Conservation (phyloP, 2,113 vertebrate genomes). For the Python bivittatus region DNA sequence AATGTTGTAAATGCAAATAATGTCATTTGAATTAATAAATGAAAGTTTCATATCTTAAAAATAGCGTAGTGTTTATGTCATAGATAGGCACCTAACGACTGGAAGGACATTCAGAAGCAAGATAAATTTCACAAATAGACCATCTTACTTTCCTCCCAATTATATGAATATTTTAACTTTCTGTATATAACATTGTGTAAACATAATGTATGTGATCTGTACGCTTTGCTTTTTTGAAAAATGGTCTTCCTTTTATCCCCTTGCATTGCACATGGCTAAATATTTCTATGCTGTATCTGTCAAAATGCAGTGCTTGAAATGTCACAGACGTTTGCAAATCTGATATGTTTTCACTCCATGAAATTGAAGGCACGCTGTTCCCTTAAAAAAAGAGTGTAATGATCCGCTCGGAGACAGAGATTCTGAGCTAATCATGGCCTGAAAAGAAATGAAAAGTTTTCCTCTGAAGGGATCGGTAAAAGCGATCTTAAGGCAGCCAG, state of each 20-base stretch:
- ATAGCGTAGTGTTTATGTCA: slow-evolving; percentile 25
- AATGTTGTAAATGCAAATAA: slow-evolving; percentile 86
- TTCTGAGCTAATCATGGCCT: too few relatives aligned
- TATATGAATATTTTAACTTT: background rate
- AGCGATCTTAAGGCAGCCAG: too few relatives aligned
- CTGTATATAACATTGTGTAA: background rate
- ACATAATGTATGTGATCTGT: background rate
- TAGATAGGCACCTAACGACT: background rate
- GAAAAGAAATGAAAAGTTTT: background rate
- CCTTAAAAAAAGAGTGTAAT: background rate
- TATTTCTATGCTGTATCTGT: background rate
- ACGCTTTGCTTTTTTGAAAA: background rate
- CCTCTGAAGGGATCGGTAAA: background rate
- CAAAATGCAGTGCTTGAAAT: too few relatives aligned
- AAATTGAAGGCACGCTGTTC: background rate
- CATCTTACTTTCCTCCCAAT: background rate
- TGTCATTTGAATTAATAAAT: slow-evolving; percentile 88
- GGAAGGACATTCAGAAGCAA: background rate
- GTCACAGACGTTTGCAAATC: background rate
- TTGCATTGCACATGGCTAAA: background rate
- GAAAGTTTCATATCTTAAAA: slow-evolving; percentile 77
- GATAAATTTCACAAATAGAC: background rate
- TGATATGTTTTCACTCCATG: background rate
- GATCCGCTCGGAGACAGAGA: background rate
- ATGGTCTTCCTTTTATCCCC: background rate